These are phyloP conservation scores for Danaus plexippus DNA, from an alignment of 1,140 invertebrate genomes.

Conservation along the genomic window DNA sequence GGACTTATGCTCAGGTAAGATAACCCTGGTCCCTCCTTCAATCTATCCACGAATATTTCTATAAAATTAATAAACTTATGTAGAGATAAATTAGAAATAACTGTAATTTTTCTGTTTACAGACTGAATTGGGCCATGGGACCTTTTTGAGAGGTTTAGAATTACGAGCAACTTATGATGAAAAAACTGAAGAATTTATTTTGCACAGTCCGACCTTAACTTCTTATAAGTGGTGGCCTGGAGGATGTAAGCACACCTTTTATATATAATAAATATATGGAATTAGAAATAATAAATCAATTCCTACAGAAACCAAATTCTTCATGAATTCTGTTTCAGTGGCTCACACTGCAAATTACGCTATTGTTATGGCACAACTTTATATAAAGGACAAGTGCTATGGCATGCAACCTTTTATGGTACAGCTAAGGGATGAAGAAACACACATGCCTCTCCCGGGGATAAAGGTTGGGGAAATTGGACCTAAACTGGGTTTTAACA, in stretches of 20 bases:
- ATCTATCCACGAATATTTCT: no score
- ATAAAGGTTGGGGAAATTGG: constrained; percentile 95
- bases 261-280: not conserved
- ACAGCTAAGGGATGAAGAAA: constrained; percentile 88
- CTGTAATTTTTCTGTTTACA: constrained; percentile 48
- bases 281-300: not conserved
- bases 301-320: not conserved
- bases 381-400: constrained; percentile 83
- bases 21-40: no score
- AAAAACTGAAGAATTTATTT: constrained; percentile 86
- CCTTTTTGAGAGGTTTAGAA: constrained; percentile 92
- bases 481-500: constrained; percentile 90
- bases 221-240: constrained; percentile 97
- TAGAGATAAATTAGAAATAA: constrained; percentile 5
- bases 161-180: constrained; percentile 93
- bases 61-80: not conserved
- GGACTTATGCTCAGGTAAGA: constrained; percentile 90
- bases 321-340: constrained; percentile 73
- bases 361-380: constrained; percentile 89
- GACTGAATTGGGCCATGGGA: constrained; percentile 95
- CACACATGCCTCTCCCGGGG: constrained; percentile 87
- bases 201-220: constrained; percentile 89
- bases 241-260: constrained; percentile 78
- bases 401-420: constrained; percentile 95
- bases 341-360: constrained; percentile 93